phyloP scores from a whole-genome alignment of 2,888 invertebrate species.

The Drosophila suboccidentalis region DNA sequence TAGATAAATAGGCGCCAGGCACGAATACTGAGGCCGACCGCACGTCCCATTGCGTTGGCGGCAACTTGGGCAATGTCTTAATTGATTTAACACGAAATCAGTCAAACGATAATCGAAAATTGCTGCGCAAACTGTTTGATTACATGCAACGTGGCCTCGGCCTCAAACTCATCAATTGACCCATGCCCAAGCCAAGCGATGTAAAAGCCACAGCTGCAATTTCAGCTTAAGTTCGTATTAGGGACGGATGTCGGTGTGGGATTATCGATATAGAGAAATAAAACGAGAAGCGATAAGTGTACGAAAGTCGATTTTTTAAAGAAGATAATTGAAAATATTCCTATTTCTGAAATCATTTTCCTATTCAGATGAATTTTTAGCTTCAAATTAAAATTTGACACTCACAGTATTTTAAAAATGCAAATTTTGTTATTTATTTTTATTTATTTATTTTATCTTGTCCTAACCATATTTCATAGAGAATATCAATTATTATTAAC shows the following conservation, averaged over 20 bases:
- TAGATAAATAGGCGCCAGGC: conserved; percentile 73
- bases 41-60: conserved; percentile 52
- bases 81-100: conserved; percentile 81
- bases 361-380: too few species aligned
- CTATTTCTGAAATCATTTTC: too few species aligned
- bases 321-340: too few species aligned
- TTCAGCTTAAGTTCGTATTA: neutral
- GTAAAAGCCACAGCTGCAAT: conserved; percentile 20
- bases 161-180: conserved; percentile 44
- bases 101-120: conserved; percentile 82
- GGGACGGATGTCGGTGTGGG: neutral
- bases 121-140: conserved; percentile 82
- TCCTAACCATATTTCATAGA: too few species aligned
- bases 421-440: too few species aligned
- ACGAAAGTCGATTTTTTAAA: too few species aligned
- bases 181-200: conserved; percentile 11
- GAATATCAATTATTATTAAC: too few species aligned
- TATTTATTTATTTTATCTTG: too few species aligned
- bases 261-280: neutral
- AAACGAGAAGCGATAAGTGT: neutral
- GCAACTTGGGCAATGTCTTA: conserved; percentile 73
- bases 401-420: too few species aligned
- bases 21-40: conserved; percentile 58
- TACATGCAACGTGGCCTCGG: conserved; percentile 72
- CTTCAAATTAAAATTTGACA: too few species aligned